These are phyloP conservation scores for Diorhabda elongata DNA, from an alignment of 1,140 invertebrate species.

Conservation along the genomic window DNA sequence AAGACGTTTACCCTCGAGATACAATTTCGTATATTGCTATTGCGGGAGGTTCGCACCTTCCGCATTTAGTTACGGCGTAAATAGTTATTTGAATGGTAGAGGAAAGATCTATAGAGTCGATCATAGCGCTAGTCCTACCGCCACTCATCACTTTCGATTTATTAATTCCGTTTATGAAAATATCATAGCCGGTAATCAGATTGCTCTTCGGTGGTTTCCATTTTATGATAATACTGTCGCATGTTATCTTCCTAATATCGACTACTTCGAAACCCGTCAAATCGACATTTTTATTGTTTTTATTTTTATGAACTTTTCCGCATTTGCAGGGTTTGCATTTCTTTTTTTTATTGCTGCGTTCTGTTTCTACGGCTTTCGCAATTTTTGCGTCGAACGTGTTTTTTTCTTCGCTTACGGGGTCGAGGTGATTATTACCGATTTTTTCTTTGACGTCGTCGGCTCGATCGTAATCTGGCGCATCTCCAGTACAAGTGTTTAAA, in stretches of 20 bases:
- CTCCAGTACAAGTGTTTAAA: slow-evolving; percentile 12
- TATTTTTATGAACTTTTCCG: slow-evolving; percentile 14
- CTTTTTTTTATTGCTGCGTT: slow-evolving; percentile 6
- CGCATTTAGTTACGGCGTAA: slow-evolving; percentile 31
- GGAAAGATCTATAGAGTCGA: slow-evolving; percentile 30
- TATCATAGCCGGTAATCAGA: slow-evolving; percentile 33
- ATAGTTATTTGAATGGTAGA: slow-evolving; percentile 30
- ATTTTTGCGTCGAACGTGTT: slow-evolving; percentile 3
- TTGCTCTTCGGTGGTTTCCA: slow-evolving; percentile 27
- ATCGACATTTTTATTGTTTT: slow-evolving; percentile 20
- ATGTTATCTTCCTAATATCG: slow-evolving; percentile 30
- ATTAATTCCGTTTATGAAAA: slow-evolving; percentile 30
- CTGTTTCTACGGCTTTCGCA: slow-evolving; percentile 16
- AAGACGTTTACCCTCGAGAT: slow-evolving; percentile 8
- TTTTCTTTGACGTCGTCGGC: slow-evolving; percentile 25
- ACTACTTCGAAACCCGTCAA: slow-evolving; percentile 25
- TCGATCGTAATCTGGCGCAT: slow-evolving; percentile 24
- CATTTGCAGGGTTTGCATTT: slow-evolving; percentile 10
- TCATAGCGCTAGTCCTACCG: slow-evolving; percentile 33
- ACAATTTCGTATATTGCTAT: slow-evolving; percentile 34
- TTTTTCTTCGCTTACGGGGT: slow-evolving; percentile 12
- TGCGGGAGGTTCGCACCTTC: slow-evolving; percentile 33
- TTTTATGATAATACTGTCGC: slow-evolving; percentile 35
- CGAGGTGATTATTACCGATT: slow-evolving; percentile 9
- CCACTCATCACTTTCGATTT: slow-evolving; percentile 34